Evolutionary conservation across 2,113 vertebrate genomes (phyloP), one percentile per base, ranked within the genome.

Genomic region (Deroptyus accipitrinus): DNA sequence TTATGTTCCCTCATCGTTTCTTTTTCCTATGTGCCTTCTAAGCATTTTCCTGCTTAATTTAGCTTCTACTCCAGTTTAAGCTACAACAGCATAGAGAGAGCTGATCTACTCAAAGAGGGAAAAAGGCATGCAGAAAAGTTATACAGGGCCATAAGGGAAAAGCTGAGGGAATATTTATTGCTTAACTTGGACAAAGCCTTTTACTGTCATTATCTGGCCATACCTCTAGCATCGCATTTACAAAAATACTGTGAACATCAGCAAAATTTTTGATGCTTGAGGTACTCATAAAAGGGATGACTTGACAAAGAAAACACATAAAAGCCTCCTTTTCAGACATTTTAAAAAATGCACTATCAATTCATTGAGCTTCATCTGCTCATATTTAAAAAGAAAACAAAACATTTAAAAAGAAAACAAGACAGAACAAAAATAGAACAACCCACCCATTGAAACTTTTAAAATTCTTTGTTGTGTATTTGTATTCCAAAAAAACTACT

Each of bases 371-470:
- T 78, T 91, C 18, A 23, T 28, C 6, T 67, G 17, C 9, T 84
- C 6, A 5, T 41, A 66, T 35, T 68, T 42, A 31, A 33, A 61
- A 90, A 79, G 12, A 66, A 87, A 79, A 51, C 4, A 61, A n/a
- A 73, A 44, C 6, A 49, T 44, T 44, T 44, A 44, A 44, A 80
- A 90, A 79, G 14, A 66, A 87, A 79, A 51, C 4, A 61, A n/a
- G 69, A 48, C 6, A 49, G 10, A 30, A 54, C 3, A 35, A 41
- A 27, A n/a, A 52, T 7, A 46, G 6, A 46, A 11, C 12, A 44
- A 2, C 2, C 4, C 17, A n/a, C 8, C 7, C 16, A 62, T 0
- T 57, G 14, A 72, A 83, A 35, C 6, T 44, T 72, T 28, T 11
- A 6, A 48, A 76, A 31, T 52, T 28, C 10, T 63, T 74, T n/a